Percentiles rank a stretch among this genome's conserved stretches.
These are phyloP conservation scores for Drosophila phalerata DNA, from an alignment of 2,888 invertebrate genomes.

Conservation along the genomic window DNA sequence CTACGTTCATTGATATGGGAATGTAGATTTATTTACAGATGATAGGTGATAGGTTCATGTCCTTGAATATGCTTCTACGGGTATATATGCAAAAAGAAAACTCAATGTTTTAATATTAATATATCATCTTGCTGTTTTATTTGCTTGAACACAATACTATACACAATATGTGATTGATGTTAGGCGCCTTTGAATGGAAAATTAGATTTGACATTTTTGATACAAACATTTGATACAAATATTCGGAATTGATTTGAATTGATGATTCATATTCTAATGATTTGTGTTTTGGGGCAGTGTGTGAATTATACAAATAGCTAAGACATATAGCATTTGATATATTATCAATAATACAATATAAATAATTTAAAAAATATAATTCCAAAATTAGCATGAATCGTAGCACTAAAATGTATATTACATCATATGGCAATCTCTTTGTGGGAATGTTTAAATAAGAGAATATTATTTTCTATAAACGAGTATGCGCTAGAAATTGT, in stretches of 20 bases:
- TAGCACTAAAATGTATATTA: constrained; percentile 38
- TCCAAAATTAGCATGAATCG: constrained; percentile 32
- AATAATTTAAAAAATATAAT: constrained; percentile 60
- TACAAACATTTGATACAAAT: constrained; percentile 84
- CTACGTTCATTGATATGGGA: neutral
- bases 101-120: constrained; percentile 19
- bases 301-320: constrained; percentile 12
- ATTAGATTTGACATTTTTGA: constrained; percentile 34
- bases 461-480: constrained; percentile 65
- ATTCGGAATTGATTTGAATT: constrained; percentile 63
- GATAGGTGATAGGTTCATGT: neutral
- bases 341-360: constrained; percentile 41
- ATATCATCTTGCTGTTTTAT: constrained; percentile 74
- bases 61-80: no score
- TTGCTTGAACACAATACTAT: constrained; percentile 70
- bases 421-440: constrained; percentile 65
- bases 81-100: neutral
- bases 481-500: constrained; percentile 16
- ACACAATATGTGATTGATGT: constrained; percentile 61
- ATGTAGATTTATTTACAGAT: neutral
- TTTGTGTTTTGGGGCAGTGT: constrained; percentile 5
- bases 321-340: constrained; percentile 16
- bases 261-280: constrained; percentile 29
- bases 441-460: constrained; percentile 51
- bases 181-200: constrained; percentile 44